A percentile compares a stretch with the other conserved stretches of the same genome.
phyloP scores from a whole-genome alignment of 2,113 vertebrate species.

The Sebastes schlegelii region DNA sequence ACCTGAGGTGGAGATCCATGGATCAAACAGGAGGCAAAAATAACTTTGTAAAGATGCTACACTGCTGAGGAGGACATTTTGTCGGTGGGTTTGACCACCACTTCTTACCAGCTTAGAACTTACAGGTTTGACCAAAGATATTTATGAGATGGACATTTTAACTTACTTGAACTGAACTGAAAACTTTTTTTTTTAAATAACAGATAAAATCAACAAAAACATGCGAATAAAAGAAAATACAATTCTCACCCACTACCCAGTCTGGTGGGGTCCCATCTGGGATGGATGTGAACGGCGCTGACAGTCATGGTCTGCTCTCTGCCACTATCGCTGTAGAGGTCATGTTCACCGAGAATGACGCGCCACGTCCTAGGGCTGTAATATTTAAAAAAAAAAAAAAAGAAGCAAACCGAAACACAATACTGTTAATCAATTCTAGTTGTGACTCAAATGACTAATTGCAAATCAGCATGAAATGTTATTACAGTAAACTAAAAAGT shows the following conservation, averaged over 20 bases:
- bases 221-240: background rate
- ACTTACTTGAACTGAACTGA: background rate
- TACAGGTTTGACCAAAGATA: background rate
- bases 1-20: constrained; percentile 41
- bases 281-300: constrained; percentile 75
- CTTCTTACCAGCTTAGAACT: background rate
- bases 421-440: background rate
- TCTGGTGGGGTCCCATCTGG: constrained; percentile 73
- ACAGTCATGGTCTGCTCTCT: constrained; percentile 84
- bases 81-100: background rate
- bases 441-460: too few species aligned
- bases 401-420: background rate
- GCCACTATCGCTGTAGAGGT: constrained; percentile 75
- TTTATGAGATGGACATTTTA: background rate
- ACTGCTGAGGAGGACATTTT: background rate
- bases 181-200: background rate
- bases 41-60: background rate
- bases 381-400: background rate
- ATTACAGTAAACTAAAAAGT: too few species aligned
- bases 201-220: background rate
- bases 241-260: constrained; percentile 78
- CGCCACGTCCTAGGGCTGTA: constrained; percentile 71
- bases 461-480: too few species aligned
- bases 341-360: constrained; percentile 87
- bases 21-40: constrained; percentile 7